Conservation (phyloP, 2,113 vertebrate genomes). For the Pomatorhinus ruficollis region DNA sequence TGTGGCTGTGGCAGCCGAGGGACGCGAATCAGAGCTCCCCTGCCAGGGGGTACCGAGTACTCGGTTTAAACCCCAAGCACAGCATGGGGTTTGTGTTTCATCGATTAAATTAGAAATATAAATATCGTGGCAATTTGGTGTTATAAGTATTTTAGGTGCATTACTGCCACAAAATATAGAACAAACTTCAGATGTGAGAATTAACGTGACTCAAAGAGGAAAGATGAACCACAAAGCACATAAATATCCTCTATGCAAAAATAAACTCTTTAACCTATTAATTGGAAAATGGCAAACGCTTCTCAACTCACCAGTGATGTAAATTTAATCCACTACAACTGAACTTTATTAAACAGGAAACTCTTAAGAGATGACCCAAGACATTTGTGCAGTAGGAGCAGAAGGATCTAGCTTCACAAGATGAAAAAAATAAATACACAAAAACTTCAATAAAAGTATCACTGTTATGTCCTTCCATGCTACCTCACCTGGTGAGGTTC, state of each 20-base stretch:
- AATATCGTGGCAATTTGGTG: neutral
- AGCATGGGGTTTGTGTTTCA: neutral
- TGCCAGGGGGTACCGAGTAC: neutral
- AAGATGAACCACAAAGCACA: neutral
- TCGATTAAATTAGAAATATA: neutral
- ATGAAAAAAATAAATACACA: neutral
- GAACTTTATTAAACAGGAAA: neutral
- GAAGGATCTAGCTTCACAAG: neutral
- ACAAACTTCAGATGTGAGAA: neutral
- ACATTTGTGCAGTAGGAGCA: neutral
- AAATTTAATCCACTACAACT: neutral
- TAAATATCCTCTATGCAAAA: neutral
- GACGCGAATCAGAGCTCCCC: neutral
- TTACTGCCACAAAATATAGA: neutral
- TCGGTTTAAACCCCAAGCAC: neutral
- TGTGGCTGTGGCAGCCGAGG: neutral
- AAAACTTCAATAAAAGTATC: neutral
- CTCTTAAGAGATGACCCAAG: neutral
- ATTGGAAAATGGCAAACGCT: neutral
- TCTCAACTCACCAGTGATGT: neutral
- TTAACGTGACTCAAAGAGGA: neutral
- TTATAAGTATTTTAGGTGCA: neutral
- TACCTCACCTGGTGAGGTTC: rapidly evolving
- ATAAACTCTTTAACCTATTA: neutral
- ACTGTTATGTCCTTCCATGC: neutral